A percentile compares a stretch with the other conserved stretches of the same genome.
Evolutionary conservation across 92 coral and sea anemone genomes (phyloP).

Genomic region (Epizoanthus scotinus): DNA sequence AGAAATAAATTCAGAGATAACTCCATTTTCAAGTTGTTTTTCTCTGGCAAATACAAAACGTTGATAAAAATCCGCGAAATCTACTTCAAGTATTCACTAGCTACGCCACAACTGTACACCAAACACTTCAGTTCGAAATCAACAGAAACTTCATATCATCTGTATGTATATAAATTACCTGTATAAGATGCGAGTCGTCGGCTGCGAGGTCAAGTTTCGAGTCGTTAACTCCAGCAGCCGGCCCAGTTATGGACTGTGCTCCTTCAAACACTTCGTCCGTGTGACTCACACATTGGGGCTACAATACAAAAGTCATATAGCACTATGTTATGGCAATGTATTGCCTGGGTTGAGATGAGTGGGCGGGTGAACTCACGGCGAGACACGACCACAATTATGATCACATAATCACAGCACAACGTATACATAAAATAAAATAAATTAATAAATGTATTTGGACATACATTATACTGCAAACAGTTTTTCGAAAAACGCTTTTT

Average conservation of each 20-base stretch:
- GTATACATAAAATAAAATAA: neutral
- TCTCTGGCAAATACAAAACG: no score
- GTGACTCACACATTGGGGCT: neutral
- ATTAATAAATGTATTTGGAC: neutral
- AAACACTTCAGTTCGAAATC: neutral
- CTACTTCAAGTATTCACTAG: no score
- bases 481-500: no score
- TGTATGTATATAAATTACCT: slow-evolving; percentile 2
- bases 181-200: slow-evolving; percentile 24
- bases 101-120: neutral
- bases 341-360: neutral
- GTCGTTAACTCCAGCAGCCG: neutral
- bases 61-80: no score
- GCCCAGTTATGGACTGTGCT: neutral
- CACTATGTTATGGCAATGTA: slow-evolving; percentile 12
- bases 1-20: no score
- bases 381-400: slow-evolving; percentile 9
- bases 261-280: neutral
- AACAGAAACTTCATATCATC: neutral
- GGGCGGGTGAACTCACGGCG: neutral
- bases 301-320: slow-evolving; percentile 15
- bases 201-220: slow-evolving; percentile 2
- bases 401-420: neutral
- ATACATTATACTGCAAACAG: neutral
- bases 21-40: no score